Conservation (phyloP, 2,113 vertebrate genomes). For the Zapornia atra region DNA sequence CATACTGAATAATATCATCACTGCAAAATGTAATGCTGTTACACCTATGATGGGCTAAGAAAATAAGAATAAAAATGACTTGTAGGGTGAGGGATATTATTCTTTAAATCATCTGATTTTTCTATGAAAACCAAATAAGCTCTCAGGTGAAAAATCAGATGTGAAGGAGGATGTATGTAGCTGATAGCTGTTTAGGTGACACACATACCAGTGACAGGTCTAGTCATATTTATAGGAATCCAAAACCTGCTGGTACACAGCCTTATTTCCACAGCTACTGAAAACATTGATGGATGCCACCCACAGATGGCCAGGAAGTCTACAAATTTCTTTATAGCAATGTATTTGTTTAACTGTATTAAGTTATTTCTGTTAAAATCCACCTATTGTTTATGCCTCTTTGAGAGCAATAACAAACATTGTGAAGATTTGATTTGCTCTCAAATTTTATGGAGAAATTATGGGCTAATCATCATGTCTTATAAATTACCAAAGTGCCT, state of each 20-base stretch:
- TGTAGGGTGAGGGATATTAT: not conserved
- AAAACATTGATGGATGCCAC: not conserved
- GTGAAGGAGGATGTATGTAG: not conserved
- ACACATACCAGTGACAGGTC: not conserved
- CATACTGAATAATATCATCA: not conserved
- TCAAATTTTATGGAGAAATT: not conserved
- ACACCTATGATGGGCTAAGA: not conserved
- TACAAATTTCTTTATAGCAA: not conserved
- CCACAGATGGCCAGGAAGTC: not conserved
- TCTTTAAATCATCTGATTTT: not conserved
- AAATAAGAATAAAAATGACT: not conserved
- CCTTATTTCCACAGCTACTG: not conserved
- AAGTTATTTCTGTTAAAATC: not conserved
- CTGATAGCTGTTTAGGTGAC: not conserved
- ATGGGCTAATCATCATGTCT: not conserved
- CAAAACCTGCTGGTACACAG: not conserved
- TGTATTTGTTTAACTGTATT: not conserved
- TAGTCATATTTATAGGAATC: not conserved
- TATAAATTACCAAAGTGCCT: not conserved
- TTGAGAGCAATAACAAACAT: not conserved
- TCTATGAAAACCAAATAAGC: not conserved
- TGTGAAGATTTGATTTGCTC: not conserved
- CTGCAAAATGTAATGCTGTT: not conserved
- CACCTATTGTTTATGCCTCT: not conserved
- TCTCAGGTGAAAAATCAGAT: not conserved